Evolutionary conservation across 2,888 invertebrate genomes (phyloP).

Genomic region (Drosophila multiciliata): DNA sequence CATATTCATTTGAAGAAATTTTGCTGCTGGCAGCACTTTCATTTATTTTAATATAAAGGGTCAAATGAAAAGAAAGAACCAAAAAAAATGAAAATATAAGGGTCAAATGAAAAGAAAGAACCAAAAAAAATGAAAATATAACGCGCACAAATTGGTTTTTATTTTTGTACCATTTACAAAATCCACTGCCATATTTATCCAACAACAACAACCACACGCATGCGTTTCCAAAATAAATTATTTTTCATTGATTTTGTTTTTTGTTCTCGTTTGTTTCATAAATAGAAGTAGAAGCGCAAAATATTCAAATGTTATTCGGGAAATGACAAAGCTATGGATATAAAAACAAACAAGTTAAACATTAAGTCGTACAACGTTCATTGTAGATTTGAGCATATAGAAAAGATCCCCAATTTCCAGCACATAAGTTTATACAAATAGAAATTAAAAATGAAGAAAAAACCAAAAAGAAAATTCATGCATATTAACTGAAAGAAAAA

Average conservation of each 20-base stretch:
- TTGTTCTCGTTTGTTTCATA: slow-evolving; percentile 1
- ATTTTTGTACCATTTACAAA: slow-evolving; percentile 65
- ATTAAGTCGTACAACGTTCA: slow-evolving; percentile 71
- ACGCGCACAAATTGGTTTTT: slow-evolving; percentile 53
- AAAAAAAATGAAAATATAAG: slow-evolving; percentile 13
- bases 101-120: background rate
- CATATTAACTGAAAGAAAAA: slow-evolving; percentile 51
- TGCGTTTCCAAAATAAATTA: slow-evolving; percentile 33
- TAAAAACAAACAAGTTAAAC: slow-evolving; percentile 17
- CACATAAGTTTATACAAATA: slow-evolving; percentile 75
- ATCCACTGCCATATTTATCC: slow-evolving; percentile 67
- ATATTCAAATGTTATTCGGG: slow-evolving; percentile 36
- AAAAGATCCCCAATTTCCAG: slow-evolving; percentile 54
- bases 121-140: slow-evolving; percentile 2
- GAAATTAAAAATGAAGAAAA: slow-evolving; percentile 35
- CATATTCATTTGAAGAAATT: slow-evolving; percentile 50
- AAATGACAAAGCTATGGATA: slow-evolving; percentile 27
- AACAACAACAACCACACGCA: slow-evolving; percentile 45
- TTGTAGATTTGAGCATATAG: slow-evolving; percentile 75
- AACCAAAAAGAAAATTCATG: slow-evolving; percentile 34
- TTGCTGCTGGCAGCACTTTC: slow-evolving; percentile 70
- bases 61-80: background rate
- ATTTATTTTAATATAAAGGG: slow-evolving; percentile 28
- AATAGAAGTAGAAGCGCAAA: slow-evolving; percentile 26
- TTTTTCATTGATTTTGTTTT: slow-evolving; percentile 23